phyloP scores from a whole-genome alignment of 2,888 invertebrate species.

The Amphipyra tragopoginis region DNA sequence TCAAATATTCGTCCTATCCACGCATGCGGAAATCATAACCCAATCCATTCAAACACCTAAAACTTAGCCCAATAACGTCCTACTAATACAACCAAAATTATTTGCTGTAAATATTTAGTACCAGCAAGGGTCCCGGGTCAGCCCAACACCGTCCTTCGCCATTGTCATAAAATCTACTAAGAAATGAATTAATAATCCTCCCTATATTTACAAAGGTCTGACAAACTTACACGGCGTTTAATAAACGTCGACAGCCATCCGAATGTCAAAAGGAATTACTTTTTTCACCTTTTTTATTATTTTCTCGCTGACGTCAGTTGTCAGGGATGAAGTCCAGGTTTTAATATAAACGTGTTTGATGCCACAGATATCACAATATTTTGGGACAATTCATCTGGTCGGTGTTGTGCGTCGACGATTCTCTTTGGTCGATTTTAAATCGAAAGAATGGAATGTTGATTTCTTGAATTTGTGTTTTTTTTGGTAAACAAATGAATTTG shows the following conservation, averaged over 20 bases:
- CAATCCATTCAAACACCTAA: constrained; percentile 16
- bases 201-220: constrained; percentile 4
- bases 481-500: no score
- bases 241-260: constrained; percentile 48
- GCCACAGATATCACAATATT: constrained; percentile 58
- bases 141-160: not conserved
- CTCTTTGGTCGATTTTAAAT: constrained; percentile 32
- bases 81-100: no score
- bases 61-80: no score
- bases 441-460: constrained; percentile 5
- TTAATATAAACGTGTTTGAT: constrained; percentile 57
- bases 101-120: constrained; percentile 19
- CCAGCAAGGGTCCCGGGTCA: not conserved
- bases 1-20: no score
- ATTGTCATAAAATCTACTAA: constrained; percentile 41
- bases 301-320: constrained; percentile 55
- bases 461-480: no score
- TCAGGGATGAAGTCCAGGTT: constrained; percentile 45
- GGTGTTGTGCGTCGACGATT: constrained; percentile 15
- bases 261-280: constrained; percentile 55
- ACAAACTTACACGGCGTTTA: constrained; percentile 47
- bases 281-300: constrained; percentile 59
- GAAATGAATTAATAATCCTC: constrained; percentile 53
- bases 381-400: constrained; percentile 45
- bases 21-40: not conserved